Evolutionary conservation across 23 tunicate species (phyloP).

Genomic region (Phallusia fumigata): DNA sequence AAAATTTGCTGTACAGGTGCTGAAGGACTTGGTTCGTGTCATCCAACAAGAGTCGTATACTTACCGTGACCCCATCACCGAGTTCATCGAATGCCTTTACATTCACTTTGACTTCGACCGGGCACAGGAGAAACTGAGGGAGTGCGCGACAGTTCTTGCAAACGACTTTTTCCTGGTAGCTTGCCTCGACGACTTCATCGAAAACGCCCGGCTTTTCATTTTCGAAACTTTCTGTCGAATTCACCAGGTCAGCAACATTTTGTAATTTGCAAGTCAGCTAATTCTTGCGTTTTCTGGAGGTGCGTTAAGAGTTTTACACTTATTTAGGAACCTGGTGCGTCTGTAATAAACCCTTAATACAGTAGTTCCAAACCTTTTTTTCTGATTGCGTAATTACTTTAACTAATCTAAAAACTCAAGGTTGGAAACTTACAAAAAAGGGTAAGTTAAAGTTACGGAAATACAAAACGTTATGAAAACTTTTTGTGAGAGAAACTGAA

Average conservation of each 20-base stretch:
- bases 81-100: constrained; percentile 94
- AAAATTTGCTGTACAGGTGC: constrained; percentile 45
- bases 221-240: constrained; percentile 99
- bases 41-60: constrained; percentile 92
- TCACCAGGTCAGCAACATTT: constrained; percentile 69
- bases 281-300: no score
- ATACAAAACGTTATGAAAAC: no score
- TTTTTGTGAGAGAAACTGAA: no score
- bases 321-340: no score
- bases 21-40: constrained; percentile 93
- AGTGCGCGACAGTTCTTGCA: constrained; percentile 93
- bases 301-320: no score
- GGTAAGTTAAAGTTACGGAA: no score
- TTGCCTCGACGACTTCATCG: constrained; percentile 93
- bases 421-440: no score
- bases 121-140: constrained; percentile 94
- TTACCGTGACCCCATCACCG: constrained; percentile 95
- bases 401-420: no score
- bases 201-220: constrained; percentile 93
- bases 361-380: no score
- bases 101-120: constrained; percentile 96
- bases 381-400: no score
- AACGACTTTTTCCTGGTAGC: constrained; percentile 98
- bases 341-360: no score
- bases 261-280: no score